phyloP scores from a whole-genome alignment of 1,140 invertebrate species.

The Drosophila biarmipes region DNA sequence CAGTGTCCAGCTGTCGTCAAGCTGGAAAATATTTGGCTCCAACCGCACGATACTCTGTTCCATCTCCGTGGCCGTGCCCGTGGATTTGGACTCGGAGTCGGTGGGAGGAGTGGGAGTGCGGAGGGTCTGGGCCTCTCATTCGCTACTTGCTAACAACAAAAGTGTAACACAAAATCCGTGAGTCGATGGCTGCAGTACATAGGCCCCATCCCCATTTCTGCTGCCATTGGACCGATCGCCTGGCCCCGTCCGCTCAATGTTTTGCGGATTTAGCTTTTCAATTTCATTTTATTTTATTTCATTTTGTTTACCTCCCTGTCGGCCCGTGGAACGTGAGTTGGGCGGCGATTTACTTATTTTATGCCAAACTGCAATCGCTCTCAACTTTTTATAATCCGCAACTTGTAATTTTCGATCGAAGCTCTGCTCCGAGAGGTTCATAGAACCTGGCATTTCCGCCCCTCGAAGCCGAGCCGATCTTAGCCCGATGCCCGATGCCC shows the following conservation, averaged over 20 bases:
- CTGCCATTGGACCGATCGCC: constrained; percentile 19
- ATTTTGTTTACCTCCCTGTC: constrained; percentile 41
- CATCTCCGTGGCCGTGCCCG: constrained; percentile 27
- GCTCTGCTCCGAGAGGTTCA: constrained; percentile 43
- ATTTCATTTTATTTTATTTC: constrained; percentile 68
- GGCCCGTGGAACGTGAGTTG: constrained; percentile 66
- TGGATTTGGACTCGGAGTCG: constrained; percentile 6
- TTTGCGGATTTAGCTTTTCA: constrained; percentile 46
- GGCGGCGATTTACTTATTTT: constrained; percentile 79
- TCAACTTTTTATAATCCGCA: constrained; percentile 51
- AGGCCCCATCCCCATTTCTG: constrained; percentile 30
- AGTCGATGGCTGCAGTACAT: constrained; percentile 67
- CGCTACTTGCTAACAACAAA: constrained; percentile 63
- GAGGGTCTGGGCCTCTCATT: constrained; percentile 26
- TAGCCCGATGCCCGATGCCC: background rate
- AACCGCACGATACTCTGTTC: constrained; percentile 53
- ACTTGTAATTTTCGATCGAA: constrained; percentile 48
- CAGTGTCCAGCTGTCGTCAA: constrained; percentile 31
- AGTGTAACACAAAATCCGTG: constrained; percentile 83
- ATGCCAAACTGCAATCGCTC: constrained; percentile 57
- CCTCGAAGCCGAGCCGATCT: constrained; percentile 1
- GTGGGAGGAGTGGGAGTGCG: constrained; percentile 21
- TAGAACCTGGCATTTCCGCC: constrained; percentile 38
- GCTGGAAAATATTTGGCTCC: constrained; percentile 51
- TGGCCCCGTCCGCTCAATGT: constrained; percentile 12